Percentiles rank a stretch among this genome's conserved stretches.
Conservation (phyloP, 2,888 invertebrate species). For the Drepana falcataria region DNA sequence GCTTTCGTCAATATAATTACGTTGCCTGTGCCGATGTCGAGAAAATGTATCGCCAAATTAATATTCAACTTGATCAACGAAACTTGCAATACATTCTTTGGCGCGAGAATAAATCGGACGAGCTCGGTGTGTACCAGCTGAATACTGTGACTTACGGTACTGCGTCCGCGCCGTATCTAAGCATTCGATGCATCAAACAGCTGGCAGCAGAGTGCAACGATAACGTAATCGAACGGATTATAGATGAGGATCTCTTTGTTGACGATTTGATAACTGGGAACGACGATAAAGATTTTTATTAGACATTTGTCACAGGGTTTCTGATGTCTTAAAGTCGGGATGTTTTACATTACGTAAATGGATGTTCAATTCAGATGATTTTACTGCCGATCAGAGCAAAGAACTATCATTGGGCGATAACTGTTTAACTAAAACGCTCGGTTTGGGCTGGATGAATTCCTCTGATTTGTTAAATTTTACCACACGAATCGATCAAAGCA, state of each 20-base stretch:
- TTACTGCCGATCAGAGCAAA: conserved; percentile 3
- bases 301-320: conserved; percentile 8
- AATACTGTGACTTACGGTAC: conserved; percentile 7
- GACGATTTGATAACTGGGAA: conserved; percentile 12
- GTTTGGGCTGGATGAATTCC: conserved; percentile 11
- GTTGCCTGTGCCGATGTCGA: conserved; percentile 26
- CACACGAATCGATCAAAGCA: conserved; percentile 5
- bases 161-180: conserved; percentile 29
- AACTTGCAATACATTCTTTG: conserved; percentile 33
- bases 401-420: conserved; percentile 10
- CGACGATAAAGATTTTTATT: conserved; percentile 8
- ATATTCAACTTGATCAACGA: conserved; percentile 21
- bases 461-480: conserved; percentile 13
- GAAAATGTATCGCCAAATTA: conserved; percentile 32
- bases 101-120: conserved; percentile 19
- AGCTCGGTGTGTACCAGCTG: conserved; percentile 19
- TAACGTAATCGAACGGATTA: conserved; percentile 16
- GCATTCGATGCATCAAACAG: conserved; percentile 25
- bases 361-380: conserved; percentile 13
- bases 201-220: conserved; percentile 27
- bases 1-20: conserved; percentile 18
- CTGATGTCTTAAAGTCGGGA: conserved; percentile 9
- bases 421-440: conserved; percentile 11
- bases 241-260: conserved; percentile 14
- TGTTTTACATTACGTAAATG: conserved; percentile 20